Conservation (phyloP, 37 sponge, comb jelly and placozoan species). For the Halichondria panicea region DNA sequence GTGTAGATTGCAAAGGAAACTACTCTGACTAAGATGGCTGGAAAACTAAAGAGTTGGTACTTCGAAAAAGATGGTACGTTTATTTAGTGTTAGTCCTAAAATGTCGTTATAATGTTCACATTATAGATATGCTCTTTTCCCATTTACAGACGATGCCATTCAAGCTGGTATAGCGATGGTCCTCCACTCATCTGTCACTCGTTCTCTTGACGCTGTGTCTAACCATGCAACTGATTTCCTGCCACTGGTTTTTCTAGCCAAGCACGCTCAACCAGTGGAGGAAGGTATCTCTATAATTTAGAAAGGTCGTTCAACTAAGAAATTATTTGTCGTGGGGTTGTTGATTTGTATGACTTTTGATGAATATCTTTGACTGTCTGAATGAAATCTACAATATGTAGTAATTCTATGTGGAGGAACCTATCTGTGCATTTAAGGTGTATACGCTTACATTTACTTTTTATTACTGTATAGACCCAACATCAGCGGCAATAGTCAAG, state of each 20-base stretch:
- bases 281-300: constrained; percentile 7
- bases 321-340: neutral
- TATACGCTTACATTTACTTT: neutral
- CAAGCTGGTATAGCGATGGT: constrained; percentile 39
- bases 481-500: constrained; percentile 14
- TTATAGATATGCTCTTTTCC: neutral
- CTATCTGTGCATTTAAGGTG: too few species aligned
- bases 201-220: constrained; percentile 47
- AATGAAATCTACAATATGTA: neutral
- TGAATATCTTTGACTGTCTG: neutral
- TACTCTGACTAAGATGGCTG: constrained; percentile 55
- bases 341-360: neutral
- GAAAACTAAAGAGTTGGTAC: constrained; percentile 57
- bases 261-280: constrained; percentile 51
- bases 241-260: constrained; percentile 82
- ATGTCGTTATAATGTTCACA: neutral
- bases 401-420: too few species aligned
- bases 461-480: constrained; percentile 14
- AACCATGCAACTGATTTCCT: constrained; percentile 21
- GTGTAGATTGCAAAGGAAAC: constrained; percentile 60
- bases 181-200: constrained; percentile 35
- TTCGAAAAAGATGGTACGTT: constrained; percentile 63
- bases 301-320: too few species aligned
- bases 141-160: constrained; percentile 8
- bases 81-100: neutral